Conservation (phyloP, 2,113 vertebrate species). For the Odontophorus gujanensis region DNA sequence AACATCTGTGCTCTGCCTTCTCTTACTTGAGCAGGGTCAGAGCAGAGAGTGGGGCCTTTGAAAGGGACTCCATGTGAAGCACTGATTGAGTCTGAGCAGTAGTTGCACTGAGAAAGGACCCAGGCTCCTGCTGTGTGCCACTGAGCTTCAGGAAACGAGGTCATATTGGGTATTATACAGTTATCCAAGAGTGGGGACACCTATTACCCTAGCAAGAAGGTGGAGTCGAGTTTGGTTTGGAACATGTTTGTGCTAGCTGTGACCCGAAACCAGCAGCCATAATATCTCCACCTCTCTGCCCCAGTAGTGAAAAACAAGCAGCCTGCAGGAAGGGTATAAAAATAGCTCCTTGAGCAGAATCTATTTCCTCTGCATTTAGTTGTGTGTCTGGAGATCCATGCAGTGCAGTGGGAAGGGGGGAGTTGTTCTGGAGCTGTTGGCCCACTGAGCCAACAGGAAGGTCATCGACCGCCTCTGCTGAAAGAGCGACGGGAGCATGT, state of each 20-base stretch:
- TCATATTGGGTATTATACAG: neutral
- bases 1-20: neutral
- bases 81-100: neutral
- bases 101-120: neutral
- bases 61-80: neutral
- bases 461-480: neutral
- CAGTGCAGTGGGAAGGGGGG: neutral
- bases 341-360: constrained; percentile 13
- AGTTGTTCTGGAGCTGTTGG: neutral
- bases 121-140: neutral
- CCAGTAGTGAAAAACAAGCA: neutral
- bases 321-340: neutral
- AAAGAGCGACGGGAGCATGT: neutral
- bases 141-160: neutral
- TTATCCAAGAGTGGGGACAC: neutral
- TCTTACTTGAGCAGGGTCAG: neutral
- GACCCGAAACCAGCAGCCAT: constrained; percentile 9
- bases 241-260: neutral
- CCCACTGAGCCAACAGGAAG: constrained; percentile 34
- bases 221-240: neutral
- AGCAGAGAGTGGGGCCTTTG: neutral
- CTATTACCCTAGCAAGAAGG: neutral
- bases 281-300: neutral
- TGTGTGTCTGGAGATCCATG: neutral
- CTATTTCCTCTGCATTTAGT: constrained; percentile 17